Conservation (phyloP, 1,140 invertebrate genomes). For the Drosophila ambigua region DNA sequence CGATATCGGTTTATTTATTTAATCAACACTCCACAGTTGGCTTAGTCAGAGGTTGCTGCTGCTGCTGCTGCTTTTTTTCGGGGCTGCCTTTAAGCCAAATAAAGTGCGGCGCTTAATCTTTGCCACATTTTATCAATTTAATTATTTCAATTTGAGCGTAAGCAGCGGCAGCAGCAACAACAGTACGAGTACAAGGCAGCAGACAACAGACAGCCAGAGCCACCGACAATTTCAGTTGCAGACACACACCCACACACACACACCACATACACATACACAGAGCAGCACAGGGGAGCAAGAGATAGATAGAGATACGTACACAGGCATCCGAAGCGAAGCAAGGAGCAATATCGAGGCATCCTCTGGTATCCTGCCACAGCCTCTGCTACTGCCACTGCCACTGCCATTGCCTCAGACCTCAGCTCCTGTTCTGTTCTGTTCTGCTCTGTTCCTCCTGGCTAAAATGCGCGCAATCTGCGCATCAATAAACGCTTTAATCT, state of each 20-base stretch:
- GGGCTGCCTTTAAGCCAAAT: conserved; percentile 78
- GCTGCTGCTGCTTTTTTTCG: conserved; percentile 26
- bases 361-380: conserved; percentile 50
- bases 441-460: conserved; percentile 67
- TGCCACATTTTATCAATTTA: conserved; percentile 83
- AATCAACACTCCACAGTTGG: conserved; percentile 82
- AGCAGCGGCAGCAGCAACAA: conserved; percentile 62
- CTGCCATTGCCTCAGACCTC: too few relatives aligned
- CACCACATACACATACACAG: conserved; percentile 13
- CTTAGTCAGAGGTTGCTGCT: conserved; percentile 55
- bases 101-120: conserved; percentile 82
- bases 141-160: conserved; percentile 83
- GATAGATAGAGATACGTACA: conserved; percentile 2
- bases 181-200: conserved; percentile 10
- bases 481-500: conserved; percentile 83
- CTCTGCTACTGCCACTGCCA: conserved; percentile 16
- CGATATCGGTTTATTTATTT: conserved; percentile 77
- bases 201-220: conserved; percentile 51
- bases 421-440: background rate
- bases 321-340: conserved; percentile 5
- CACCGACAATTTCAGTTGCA: conserved; percentile 69
- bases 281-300: conserved; percentile 13
- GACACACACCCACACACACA: conserved; percentile 36
- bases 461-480: conserved; percentile 82
- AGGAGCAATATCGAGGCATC: conserved; percentile 17